Evolutionary conservation across 2,113 vertebrate genomes (phyloP).

Genomic region (Planiliza haematocheilus): DNA sequence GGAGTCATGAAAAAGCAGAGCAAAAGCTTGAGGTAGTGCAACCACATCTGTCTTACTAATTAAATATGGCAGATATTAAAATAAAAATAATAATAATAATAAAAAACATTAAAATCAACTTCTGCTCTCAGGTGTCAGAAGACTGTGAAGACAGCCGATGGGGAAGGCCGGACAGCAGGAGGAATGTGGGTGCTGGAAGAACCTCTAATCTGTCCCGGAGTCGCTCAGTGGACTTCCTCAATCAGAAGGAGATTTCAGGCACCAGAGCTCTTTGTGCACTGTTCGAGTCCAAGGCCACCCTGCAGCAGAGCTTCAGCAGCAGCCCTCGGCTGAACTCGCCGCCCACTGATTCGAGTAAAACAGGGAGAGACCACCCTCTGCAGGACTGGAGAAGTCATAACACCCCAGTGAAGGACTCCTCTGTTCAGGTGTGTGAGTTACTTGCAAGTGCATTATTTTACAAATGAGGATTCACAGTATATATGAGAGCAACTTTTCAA

Average conservation of each 20-base stretch:
- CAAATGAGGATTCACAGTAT: not conserved
- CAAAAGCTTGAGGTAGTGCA: slow-evolving; percentile 76
- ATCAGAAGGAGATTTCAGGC: slow-evolving; percentile 36
- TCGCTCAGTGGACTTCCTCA: slow-evolving; percentile 75
- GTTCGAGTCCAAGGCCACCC: slow-evolving; percentile 78
- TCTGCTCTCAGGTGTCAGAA: slow-evolving; percentile 42
- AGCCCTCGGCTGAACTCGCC: slow-evolving; percentile 29
- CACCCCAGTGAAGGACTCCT: slow-evolving; percentile 23
- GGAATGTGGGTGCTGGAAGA: slow-evolving; percentile 19
- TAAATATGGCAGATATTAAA: not conserved
- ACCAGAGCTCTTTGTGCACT: slow-evolving; percentile 72
- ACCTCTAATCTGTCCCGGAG: slow-evolving; percentile 52
- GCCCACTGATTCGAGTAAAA: not conserved
- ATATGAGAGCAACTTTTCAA: too few relatives aligned
- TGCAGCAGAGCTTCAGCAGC: slow-evolving; percentile 53
- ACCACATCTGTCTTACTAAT: not conserved
- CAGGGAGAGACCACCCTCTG: slow-evolving; percentile 51
- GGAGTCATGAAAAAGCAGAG: slow-evolving; percentile 50
- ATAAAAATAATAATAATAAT: not conserved
- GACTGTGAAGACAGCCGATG: slow-evolving; percentile 36
- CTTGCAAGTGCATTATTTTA: not conserved
- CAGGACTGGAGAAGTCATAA: slow-evolving; percentile 51
- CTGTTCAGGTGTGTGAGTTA: slow-evolving; percentile 57
- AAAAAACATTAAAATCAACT: not conserved
- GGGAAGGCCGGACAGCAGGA: slow-evolving; percentile 40